Base-by-base conservation (phyloP, 2,888 invertebrate species). In the Drosophila meridionalis region DNA sequence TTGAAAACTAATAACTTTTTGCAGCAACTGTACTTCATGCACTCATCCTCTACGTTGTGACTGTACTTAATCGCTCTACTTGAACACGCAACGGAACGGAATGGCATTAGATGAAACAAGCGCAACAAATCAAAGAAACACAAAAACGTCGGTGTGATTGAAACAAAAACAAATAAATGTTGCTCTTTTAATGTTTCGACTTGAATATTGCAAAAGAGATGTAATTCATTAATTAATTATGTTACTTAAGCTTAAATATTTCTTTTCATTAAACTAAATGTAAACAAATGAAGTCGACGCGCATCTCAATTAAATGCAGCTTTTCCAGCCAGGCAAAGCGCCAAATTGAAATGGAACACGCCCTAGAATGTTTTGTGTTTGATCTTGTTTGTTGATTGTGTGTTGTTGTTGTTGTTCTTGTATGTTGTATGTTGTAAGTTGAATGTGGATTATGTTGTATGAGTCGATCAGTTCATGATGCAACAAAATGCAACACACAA, bases 401-500 rank as follows among this genome's bases (percentile, higher is more conserved):
- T 62, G 45, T 56, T 73, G 50, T 60, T 38, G 50, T 47, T 62
- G 60, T 32, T 43, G 32, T 63, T 42, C 48, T 62, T 42, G 57
- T 55, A 20, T 64, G 52, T 59, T 72, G 47, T 58, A 26, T 73
- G 59, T n/a, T 47, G 26, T 26, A 26, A 4, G 38, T 36, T 40
- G 38, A 28, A 14, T 59, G 43, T 59, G 42, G 32, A 8, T 5
- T 74, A 45, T 65, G 61, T 70, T 48, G 62, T 34, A 61, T 73
- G 68, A 58, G 53, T 60, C 56, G 56, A 42, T 11, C 61, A 26
- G 50, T 57, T 89, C 82, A 91, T 82, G 90, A 91, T 91, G 91
- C 89, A 83, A 92, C 89, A 88, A 92, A 92, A 92, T 92, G 92
- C 87, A 92, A 80, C 82, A 92, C 90, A 90, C 92, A 92, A 92